Evolutionary conservation across 2,113 vertebrate genomes (phyloP).

Genomic region (Gopherus flavomarginatus): DNA sequence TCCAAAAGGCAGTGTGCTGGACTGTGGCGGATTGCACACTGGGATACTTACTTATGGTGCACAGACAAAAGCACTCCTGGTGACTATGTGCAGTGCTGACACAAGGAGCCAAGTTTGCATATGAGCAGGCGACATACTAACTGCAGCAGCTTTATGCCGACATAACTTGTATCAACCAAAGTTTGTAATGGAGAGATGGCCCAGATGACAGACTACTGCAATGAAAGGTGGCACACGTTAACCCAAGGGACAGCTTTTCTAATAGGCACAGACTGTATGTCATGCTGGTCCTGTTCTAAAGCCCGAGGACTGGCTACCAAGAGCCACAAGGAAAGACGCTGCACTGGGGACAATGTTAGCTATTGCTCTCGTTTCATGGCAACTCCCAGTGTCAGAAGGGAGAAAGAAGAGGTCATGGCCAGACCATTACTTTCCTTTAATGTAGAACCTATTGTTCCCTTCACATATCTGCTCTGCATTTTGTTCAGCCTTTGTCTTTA

Average conservation of each 20-base stretch:
- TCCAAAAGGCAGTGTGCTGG: no score
- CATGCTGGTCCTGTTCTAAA: background rate
- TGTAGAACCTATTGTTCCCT: background rate
- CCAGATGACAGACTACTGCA: background rate
- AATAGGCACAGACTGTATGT: background rate
- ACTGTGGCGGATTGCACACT: no score
- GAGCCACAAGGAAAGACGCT: constrained; percentile 1
- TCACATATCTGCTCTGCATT: no score
- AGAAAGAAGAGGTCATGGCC: background rate
- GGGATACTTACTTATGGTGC: no score
- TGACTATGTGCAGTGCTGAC: no score
- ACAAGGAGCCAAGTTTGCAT: no score
- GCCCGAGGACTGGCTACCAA: background rate
- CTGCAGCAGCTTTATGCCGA: no score
- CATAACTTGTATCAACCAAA: no score
- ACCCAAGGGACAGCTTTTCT: background rate
- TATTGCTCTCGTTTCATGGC: background rate
- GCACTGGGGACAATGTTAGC: background rate
- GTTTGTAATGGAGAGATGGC: no score
- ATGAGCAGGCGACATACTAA: no score
- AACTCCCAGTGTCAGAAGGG: background rate
- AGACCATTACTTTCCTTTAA: background rate
- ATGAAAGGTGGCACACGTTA: background rate
- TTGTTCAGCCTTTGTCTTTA: background rate
- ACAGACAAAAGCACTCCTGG: no score